phyloP scores from a whole-genome alignment of 2,888 invertebrate genomes.

The Ophioninae sp. region DNA sequence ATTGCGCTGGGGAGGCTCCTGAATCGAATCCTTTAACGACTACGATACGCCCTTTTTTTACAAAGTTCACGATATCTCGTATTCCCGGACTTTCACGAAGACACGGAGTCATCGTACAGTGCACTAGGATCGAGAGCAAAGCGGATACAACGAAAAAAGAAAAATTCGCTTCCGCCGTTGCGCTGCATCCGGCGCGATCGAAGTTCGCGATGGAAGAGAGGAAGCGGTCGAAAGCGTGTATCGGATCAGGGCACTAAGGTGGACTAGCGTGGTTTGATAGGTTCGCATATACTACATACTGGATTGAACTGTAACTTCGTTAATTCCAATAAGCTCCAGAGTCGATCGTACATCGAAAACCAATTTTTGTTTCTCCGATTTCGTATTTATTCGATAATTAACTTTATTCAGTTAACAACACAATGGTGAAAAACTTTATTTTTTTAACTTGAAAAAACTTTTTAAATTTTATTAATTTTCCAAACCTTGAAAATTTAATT shows the following conservation, averaged over 20 bases:
- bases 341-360: not conserved
- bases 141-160: conserved; percentile 14
- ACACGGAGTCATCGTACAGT: not conserved
- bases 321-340: not conserved
- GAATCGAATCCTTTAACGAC: not conserved
- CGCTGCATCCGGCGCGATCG: not conserved
- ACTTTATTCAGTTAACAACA: too few species aligned
- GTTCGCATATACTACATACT: not conserved
- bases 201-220: not conserved
- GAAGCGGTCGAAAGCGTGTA: not conserved
- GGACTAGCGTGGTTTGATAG: not conserved
- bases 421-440: too few species aligned
- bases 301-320: not conserved
- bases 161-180: conserved; percentile 11
- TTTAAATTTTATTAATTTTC: too few species aligned
- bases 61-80: not conserved
- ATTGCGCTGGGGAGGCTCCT: not conserved
- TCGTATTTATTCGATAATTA: too few species aligned
- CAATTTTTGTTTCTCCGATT: not conserved
- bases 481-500: too few species aligned
- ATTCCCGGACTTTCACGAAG: conserved; percentile 4
- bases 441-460: too few species aligned
- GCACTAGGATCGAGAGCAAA: not conserved
- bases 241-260: not conserved
- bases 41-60: not conserved